These are phyloP conservation scores for Norana najaformis DNA, from an alignment of 2,888 invertebrate species.

Conservation along the genomic window DNA sequence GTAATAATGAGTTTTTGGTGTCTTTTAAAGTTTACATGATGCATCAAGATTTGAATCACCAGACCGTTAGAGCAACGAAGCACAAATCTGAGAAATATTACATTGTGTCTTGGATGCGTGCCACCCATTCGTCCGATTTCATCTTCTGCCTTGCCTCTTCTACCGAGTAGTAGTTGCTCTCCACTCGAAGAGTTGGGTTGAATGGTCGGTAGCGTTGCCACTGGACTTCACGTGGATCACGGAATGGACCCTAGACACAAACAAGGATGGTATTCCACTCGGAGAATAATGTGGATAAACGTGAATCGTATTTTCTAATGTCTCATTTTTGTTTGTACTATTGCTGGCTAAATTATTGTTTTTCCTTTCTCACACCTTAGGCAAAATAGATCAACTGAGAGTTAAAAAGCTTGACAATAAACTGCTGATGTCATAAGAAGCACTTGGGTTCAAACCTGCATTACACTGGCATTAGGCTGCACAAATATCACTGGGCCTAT, in stretches of 20 bases:
- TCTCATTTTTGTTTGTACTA: not conserved
- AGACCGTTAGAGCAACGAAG: no score
- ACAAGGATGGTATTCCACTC: not conserved
- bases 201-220: slow-evolving; percentile 59
- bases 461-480: not conserved
- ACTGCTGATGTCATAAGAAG: not conserved
- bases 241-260: slow-evolving; percentile 58
- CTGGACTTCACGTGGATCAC: slow-evolving; percentile 57
- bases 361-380: not conserved
- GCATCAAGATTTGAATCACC: no score
- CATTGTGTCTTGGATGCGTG: slow-evolving; percentile 58
- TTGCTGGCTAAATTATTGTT: not conserved
- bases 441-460: not conserved
- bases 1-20: no score
- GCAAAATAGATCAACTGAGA: not conserved
- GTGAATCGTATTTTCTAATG: not conserved
- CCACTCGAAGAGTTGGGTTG: slow-evolving; percentile 58
- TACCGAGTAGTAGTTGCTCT: slow-evolving; percentile 57
- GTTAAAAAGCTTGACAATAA: not conserved
- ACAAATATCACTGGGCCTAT: not conserved
- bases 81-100: slow-evolving; percentile 43
- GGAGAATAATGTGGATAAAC: not conserved
- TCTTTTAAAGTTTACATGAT: no score
- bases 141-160: slow-evolving; percentile 57
- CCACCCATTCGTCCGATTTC: slow-evolving; percentile 60